A percentile compares a stretch with the other conserved stretches of the same genome.
Evolutionary conservation across 2,797 vertebrate genomes (phyloP).

Genomic region (Protosalanx chinensis): DNA sequence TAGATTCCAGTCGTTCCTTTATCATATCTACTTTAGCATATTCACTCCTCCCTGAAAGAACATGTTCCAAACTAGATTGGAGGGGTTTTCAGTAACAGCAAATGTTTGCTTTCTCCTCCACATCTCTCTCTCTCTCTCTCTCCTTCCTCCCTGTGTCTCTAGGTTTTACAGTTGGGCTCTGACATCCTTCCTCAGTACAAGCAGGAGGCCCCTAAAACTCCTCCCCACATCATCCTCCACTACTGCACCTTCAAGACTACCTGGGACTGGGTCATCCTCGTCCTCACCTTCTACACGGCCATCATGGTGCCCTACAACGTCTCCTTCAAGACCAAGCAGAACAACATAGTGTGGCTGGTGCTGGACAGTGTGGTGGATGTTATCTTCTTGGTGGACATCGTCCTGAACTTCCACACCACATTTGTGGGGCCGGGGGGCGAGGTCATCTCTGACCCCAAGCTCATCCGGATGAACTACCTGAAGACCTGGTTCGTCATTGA

Average conservation of each 20-base stretch:
- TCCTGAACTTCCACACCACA: constrained; percentile 97
- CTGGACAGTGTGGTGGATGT: constrained; percentile 96
- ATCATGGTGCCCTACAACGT: constrained; percentile 98
- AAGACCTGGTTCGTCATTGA: constrained; percentile 99
- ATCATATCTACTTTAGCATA: not conserved
- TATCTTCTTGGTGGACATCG: constrained; percentile 96
- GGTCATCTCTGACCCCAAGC: constrained; percentile 94
- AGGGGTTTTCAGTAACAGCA: not conserved
- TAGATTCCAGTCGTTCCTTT: not conserved
- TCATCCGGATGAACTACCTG: constrained; percentile 97
- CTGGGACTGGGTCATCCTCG: constrained; percentile 98
- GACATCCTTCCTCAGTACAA: constrained; percentile 99
- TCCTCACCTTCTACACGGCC: constrained; percentile 97
- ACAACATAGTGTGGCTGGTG: constrained; percentile 95
- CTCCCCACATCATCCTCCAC: constrained; percentile 95
- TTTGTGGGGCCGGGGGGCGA: constrained; percentile 95
- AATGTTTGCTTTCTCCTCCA: constrained; percentile 14
- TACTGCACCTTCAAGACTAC: constrained; percentile 98
- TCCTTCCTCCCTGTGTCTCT: constrained; percentile 1
- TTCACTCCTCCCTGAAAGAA: not conserved
- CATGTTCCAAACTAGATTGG: not conserved
- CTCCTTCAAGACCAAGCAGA: constrained; percentile 97
- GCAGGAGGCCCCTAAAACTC: constrained; percentile 96
- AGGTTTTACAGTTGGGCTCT: constrained; percentile 93
- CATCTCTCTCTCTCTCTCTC: not conserved